Conservation (phyloP, 2,888 invertebrate species). For the Vanessa cardui region DNA sequence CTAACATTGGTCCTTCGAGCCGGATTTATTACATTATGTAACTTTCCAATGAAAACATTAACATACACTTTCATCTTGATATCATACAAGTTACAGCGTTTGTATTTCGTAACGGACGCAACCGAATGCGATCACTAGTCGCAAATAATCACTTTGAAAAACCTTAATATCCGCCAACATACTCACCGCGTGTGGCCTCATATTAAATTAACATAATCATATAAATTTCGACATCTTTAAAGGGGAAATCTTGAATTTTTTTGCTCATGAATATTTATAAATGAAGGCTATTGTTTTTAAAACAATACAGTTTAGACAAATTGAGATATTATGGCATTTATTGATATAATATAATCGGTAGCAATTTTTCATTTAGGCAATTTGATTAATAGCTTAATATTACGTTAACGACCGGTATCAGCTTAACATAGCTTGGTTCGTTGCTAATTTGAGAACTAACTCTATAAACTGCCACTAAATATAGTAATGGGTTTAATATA, state of each 20-base stretch:
- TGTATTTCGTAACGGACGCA: not conserved
- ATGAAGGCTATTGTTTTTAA: slow-evolving; percentile 34
- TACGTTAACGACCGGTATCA: not conserved
- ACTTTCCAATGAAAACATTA: too few species aligned
- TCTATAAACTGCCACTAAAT: too few species aligned
- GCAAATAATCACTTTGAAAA: slow-evolving; percentile 16
- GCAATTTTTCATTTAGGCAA: slow-evolving; percentile 33
- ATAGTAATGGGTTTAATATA: too few species aligned
- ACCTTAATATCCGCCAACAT: slow-evolving; percentile 30
- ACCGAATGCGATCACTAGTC: not conserved
- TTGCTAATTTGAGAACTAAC: too few species aligned
- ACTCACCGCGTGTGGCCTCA: slow-evolving; percentile 48
- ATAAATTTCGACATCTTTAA: slow-evolving; percentile 47
- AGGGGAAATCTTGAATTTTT: slow-evolving; percentile 39
- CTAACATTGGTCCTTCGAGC: too few species aligned
- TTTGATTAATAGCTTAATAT: slow-evolving; percentile 8
- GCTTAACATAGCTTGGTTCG: not conserved
- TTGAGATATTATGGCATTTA: slow-evolving; percentile 38
- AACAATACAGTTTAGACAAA: slow-evolving; percentile 30
- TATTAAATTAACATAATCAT: slow-evolving; percentile 52
- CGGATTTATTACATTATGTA: too few species aligned
- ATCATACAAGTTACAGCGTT: not conserved
- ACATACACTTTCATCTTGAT: too few species aligned
- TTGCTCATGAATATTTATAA: slow-evolving; percentile 44
- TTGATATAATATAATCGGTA: slow-evolving; percentile 27